Base-by-base conservation (phyloP, 2,797 vertebrate species). In the Pyrocephalus nanus region DNA sequence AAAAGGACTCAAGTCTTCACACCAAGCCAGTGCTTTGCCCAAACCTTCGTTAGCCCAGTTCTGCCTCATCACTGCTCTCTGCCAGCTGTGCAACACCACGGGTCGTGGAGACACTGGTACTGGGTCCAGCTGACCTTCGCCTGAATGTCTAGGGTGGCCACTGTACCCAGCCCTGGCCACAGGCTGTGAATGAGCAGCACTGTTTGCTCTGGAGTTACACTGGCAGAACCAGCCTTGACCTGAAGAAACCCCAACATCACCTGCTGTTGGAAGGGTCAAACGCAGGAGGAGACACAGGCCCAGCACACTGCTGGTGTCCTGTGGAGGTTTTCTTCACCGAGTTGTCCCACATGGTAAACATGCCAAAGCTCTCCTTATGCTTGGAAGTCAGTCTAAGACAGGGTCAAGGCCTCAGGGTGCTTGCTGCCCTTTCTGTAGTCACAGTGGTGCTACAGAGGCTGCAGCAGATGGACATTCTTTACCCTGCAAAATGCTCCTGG, bases 401-500 rank as follows among this genome's bases (percentile, higher is more conserved):
- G 11, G 5, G 9, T 64, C 64, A 15, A 15, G 32, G 12, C 36
- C n/a, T 83, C 36, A 8, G n/a, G 3, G 8, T 66, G n/a, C 25
- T 47, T 6, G 1, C 15, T 51, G 8, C 26, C 48, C n/a, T 70
- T 36, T 74, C 51, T 45, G 27, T 83, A n/a, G 17, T 57, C 29
- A 22, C 5, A 3, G 1, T 64, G 17, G 14, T 0, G 0, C 40
- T 60, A 34, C n/a, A 65, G 60, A 6, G 9, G 12, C 58, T 65
- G 45, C 30, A 47, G 27, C 5, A 72, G n/a, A 23, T 40, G 11
- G 21, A 27, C 11, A 27, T 51, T 11, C 36, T 21, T 21, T 36
- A 4, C 17, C 6, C 9, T 45, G 48, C 25, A 64, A 64, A 45
- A 23, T 51, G 38, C 1, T n/a, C 25, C 38, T 91, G n/a, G 40